Evolutionary conservation across 2,113 vertebrate genomes (phyloP).

Genomic region (Pachypanchax playfairii): DNA sequence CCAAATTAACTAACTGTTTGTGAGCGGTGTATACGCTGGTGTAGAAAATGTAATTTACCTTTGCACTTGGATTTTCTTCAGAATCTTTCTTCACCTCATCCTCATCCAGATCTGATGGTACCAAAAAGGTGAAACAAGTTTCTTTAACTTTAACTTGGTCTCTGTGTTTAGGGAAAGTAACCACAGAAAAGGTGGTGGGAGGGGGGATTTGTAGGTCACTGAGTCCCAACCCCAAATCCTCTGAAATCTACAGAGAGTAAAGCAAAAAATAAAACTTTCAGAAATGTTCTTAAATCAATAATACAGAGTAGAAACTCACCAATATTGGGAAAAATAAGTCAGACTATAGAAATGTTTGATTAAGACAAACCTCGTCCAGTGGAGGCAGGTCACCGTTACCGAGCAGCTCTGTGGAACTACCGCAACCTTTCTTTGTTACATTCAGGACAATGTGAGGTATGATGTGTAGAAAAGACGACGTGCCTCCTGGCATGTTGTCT

Average conservation of each 20-base stretch:
- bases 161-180: slow-evolving; percentile 80
- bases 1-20: too few species aligned
- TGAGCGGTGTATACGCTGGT: neutral
- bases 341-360: neutral
- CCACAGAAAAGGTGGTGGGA: slow-evolving; percentile 78
- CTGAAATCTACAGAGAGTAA: slow-evolving; percentile 79
- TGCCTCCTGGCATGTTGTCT: slow-evolving; percentile 52
- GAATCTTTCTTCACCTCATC: slow-evolving; percentile 69
- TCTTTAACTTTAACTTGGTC: slow-evolving; percentile 22
- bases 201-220: slow-evolving; percentile 80
- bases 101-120: slow-evolving; percentile 32
- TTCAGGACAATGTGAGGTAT: slow-evolving; percentile 82
- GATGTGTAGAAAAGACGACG: slow-evolving; percentile 34
- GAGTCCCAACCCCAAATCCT: slow-evolving; percentile 81
- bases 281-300: too few species aligned
- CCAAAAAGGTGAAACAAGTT: slow-evolving; percentile 78
- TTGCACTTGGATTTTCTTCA: slow-evolving; percentile 37
- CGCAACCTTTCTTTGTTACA: slow-evolving; percentile 49
- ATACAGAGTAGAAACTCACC: neutral
- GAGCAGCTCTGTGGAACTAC: slow-evolving; percentile 66
- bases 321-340: neutral
- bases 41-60: slow-evolving; percentile 69
- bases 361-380: slow-evolving; percentile 72
- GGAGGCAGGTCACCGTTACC: slow-evolving; percentile 72
- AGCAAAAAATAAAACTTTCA: neutral